Conservation (phyloP, 2,113 vertebrate species). For the Nyctereutes procyonoides region DNA sequence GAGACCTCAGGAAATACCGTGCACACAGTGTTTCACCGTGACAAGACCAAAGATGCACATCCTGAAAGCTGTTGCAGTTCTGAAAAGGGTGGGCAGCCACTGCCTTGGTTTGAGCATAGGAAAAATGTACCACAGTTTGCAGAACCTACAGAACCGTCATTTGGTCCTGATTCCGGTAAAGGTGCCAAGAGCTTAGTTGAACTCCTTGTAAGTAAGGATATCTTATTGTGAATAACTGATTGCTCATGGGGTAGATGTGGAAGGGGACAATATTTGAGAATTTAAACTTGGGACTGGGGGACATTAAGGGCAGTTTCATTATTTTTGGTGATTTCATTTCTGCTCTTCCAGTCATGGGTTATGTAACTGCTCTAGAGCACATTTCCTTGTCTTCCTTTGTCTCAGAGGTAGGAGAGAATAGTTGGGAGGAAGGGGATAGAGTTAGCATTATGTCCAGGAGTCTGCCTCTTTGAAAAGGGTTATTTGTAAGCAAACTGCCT, state of each 20-base stretch:
- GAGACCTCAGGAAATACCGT: constrained; percentile 86
- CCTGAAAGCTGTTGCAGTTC: constrained; percentile 89
- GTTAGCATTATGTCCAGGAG: constrained; percentile 8
- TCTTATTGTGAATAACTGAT: neutral
- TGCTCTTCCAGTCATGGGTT: neutral
- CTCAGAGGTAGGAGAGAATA: constrained; percentile 12
- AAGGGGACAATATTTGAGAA: neutral
- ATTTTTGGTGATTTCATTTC: constrained; percentile 26
- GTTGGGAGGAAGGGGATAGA: neutral
- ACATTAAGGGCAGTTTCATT: neutral
- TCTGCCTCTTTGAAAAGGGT: neutral
- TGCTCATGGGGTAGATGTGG: neutral
- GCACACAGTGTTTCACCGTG: constrained; percentile 88
- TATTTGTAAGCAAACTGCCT: constrained; percentile 40
- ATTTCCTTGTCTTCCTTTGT: neutral
- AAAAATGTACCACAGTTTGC: constrained; percentile 86
- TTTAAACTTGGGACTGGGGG: neutral
- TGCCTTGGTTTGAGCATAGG: constrained; percentile 91
- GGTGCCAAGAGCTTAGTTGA: constrained; percentile 94
- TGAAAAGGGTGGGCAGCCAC: constrained; percentile 88
- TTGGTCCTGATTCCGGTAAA: constrained; percentile 86
- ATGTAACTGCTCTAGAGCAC: neutral
- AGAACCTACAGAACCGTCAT: constrained; percentile 85
- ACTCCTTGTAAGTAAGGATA: constrained; percentile 92
- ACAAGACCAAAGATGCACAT: constrained; percentile 93